phyloP scores from a whole-genome alignment of 2,797 vertebrate species.

The Phaenicophaeus curvirostris region DNA sequence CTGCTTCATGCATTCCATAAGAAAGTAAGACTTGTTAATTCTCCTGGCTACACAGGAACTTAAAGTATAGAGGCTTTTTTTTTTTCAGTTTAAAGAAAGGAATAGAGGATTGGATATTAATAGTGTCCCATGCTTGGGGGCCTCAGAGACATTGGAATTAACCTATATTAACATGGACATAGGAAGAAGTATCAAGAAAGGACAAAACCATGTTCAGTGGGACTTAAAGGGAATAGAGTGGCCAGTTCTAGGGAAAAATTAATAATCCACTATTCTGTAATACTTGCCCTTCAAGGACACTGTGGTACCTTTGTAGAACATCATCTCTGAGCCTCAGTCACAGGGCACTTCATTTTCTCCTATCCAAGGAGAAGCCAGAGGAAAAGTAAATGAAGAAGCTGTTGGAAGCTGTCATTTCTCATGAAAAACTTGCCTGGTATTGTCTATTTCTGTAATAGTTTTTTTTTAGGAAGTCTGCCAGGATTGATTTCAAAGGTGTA shows the following conservation, averaged over 20 bases:
- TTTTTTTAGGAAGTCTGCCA: background rate
- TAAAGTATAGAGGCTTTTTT: background rate
- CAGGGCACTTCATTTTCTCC: background rate
- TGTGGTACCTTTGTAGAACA: background rate
- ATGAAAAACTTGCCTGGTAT: background rate
- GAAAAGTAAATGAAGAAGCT: background rate
- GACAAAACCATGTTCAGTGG: background rate
- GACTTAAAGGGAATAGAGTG: background rate
- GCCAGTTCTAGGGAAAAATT: background rate
- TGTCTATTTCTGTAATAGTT: background rate
- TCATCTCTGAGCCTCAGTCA: background rate
- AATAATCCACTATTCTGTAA: background rate
- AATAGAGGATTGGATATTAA: rapidly evolving
- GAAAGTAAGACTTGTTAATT: background rate
- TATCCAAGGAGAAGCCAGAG: background rate
- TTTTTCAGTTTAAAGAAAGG: background rate
- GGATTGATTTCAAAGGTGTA: background rate
- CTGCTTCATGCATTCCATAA: background rate
- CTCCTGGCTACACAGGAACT: background rate
- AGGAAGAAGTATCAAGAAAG: background rate
- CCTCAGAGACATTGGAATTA: background rate
- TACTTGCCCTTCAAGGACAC: background rate
- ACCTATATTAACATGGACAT: background rate
- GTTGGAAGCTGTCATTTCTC: background rate
- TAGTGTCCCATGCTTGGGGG: background rate